Percentiles rank a stretch among this genome's conserved stretches.
Conservation (phyloP, 2,113 vertebrate genomes). For the Cyphomyrus discorhynchus region DNA sequence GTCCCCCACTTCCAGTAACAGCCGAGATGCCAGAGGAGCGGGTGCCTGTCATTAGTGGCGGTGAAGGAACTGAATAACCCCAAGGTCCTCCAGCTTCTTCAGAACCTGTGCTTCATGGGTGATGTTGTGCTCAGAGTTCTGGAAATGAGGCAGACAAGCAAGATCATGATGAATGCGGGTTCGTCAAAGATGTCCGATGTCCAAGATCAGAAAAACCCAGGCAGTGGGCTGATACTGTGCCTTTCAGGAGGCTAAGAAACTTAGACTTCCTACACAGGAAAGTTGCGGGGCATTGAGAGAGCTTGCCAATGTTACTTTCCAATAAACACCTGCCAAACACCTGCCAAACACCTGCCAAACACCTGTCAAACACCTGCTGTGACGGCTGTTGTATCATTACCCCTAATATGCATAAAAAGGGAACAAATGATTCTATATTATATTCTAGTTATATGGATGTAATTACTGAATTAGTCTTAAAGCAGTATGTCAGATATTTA, state of each 20-base stretch:
- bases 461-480: neutral
- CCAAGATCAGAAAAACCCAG: neutral
- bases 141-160: neutral
- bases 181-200: neutral
- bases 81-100: neutral
- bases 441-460: neutral
- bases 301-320: neutral
- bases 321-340: neutral
- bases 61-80: neutral
- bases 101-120: neutral
- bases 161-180: neutral
- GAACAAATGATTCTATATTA: neutral
- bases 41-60: neutral
- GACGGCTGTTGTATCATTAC: neutral
- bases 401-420: neutral
- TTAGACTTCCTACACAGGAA: neutral
- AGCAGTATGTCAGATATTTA: neutral
- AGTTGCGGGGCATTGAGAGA: neutral
- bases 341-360: neutral
- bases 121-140: neutral
- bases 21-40: neutral
- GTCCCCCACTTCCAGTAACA: neutral
- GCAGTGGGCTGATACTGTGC: neutral
- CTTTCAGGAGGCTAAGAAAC: neutral
- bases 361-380: neutral